Percentiles rank a stretch among this genome's conserved stretches.
These are phyloP conservation scores for Hesperophylax magnus DNA, from an alignment of 1,140 invertebrate species.

Conservation along the genomic window DNA sequence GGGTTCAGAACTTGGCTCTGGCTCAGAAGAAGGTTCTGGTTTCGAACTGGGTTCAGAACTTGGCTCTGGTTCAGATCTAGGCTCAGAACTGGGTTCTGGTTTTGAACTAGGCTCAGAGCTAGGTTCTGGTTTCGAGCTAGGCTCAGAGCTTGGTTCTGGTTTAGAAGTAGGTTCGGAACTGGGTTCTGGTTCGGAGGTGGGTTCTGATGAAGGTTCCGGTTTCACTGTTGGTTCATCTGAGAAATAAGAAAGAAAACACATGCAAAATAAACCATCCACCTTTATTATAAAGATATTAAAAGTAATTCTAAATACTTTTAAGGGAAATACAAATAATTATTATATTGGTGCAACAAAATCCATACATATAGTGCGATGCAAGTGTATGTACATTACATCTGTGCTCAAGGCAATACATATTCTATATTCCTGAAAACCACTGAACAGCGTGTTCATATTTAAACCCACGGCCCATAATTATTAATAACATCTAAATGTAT, in stretches of 20 bases:
- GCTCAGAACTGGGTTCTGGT: slow-evolving; percentile 64
- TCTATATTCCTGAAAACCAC: too few relatives aligned
- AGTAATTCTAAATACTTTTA: slow-evolving; percentile 10
- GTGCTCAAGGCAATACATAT: neutral
- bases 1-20: slow-evolving; percentile 60
- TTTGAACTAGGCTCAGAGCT: slow-evolving; percentile 63
- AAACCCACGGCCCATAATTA: too few relatives aligned
- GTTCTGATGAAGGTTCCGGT: slow-evolving; percentile 60
- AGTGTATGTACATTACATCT: slow-evolving; percentile 31
- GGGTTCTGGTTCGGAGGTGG: slow-evolving; percentile 59
- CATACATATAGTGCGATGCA: slow-evolving; percentile 28
- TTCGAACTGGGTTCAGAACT: slow-evolving; percentile 59
- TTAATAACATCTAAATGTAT: too few relatives aligned
- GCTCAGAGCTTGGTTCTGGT: slow-evolving; percentile 62
- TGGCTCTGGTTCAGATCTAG: slow-evolving; percentile 49
- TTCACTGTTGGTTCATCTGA: slow-evolving; percentile 53
- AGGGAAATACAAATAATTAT: neutral
- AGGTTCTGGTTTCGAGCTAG: slow-evolving; percentile 60
- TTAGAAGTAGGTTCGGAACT: slow-evolving; percentile 61
- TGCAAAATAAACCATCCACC: slow-evolving; percentile 46
- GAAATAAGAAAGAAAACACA: slow-evolving; percentile 44
- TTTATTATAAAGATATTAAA: slow-evolving; percentile 26
- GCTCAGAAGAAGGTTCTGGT: slow-evolving; percentile 61
- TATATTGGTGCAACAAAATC: slow-evolving; percentile 24
- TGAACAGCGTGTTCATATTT: too few relatives aligned